Evolutionary conservation across 2,888 invertebrate species (phyloP), one percentile per base, ranked within the genome.

Genomic region (Acanthopleura granulata): DNA sequence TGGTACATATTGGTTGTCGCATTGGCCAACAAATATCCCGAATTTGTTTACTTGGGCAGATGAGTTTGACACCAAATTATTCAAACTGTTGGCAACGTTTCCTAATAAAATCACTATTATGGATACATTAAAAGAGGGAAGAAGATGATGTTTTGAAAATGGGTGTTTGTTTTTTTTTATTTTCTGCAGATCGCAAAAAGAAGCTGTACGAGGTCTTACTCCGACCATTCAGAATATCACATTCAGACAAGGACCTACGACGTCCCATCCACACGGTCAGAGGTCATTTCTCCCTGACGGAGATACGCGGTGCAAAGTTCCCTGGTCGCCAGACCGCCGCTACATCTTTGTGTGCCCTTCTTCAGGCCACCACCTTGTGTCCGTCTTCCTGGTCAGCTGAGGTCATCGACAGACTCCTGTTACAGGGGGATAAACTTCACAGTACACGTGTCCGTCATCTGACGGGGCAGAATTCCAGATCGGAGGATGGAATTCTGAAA

Each of bases 251-350:
- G 12, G 6, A 57, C 3, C n/a, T 9, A 57, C 18, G 57, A 57
- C 57, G 57, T 12, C 57, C 57, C 22, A 18, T 57, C 22, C n/a
- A 57, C 18, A 22, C 22, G 12, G 22, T 22, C 12, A 3, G 57
- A 57, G 57, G 57, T 57, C 57, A 57, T 57, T 57, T 57, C 57
- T 57, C 57, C 57, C 57, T 57, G 57, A 57, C 18, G 57, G 57
- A 57, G 18, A 57, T 57, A 1, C 57, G 57, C 22, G 57, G 57
- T 57, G 57, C 57, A 1, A 57, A 57, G 57, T 57, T 57, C 22
- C 57, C 57, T 22, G 57, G 57, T 22, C 22, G 57, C 22, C 57
- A 57, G 57, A 57, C 57, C 57, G 18, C 57, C 22, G 57, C 57
- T 22, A 57, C 57, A 57, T 57, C 57, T 57, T 12, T 57, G 57